A percentile compares a stretch with the other conserved stretches of the same genome.
These are phyloP conservation scores for Leptoteleia sp. DNA, from an alignment of 1,140 invertebrate genomes.

Conservation along the genomic window DNA sequence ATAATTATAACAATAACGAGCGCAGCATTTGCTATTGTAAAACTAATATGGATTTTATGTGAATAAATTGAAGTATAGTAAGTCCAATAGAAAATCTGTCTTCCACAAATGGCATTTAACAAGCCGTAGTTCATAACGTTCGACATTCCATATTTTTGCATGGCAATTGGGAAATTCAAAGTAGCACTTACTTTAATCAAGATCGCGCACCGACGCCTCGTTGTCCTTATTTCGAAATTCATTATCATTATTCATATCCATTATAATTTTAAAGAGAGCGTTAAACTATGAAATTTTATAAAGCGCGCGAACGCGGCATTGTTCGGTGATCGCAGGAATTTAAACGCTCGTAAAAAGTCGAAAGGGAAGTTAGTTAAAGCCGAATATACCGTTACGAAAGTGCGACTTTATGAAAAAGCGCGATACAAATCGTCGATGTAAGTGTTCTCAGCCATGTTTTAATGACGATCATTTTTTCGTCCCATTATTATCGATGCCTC, in stretches of 20 bases:
- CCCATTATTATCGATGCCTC: conserved; percentile 11
- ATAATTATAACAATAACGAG: too few species aligned
- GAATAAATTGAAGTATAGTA: too few species aligned
- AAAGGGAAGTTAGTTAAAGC: conserved; percentile 44
- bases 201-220: not conserved
- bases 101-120: too few species aligned
- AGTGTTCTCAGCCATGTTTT: conserved; percentile 23
- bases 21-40: too few species aligned
- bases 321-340: conserved; percentile 41
- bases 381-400: conserved; percentile 52
- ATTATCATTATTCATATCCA: not conserved
- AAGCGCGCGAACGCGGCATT: conserved; percentile 39
- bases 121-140: too few species aligned
- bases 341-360: conserved; percentile 50
- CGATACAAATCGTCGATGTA: conserved; percentile 36
- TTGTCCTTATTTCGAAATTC: conserved; percentile 3
- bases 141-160: too few species aligned
- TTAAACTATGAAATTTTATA: conserved; percentile 47
- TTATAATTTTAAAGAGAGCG: conserved; percentile 38
- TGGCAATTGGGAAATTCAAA: too few species aligned
- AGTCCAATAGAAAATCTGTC: too few species aligned
- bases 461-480: conserved; percentile 32
- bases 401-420: conserved; percentile 35
- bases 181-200: too few species aligned
- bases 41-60: too few species aligned